A percentile compares a stretch with the other conserved stretches of the same genome.
These are phyloP conservation scores for Hemibagrus wyckioides DNA, from an alignment of 2,113 vertebrate species.

Conservation along the genomic window DNA sequence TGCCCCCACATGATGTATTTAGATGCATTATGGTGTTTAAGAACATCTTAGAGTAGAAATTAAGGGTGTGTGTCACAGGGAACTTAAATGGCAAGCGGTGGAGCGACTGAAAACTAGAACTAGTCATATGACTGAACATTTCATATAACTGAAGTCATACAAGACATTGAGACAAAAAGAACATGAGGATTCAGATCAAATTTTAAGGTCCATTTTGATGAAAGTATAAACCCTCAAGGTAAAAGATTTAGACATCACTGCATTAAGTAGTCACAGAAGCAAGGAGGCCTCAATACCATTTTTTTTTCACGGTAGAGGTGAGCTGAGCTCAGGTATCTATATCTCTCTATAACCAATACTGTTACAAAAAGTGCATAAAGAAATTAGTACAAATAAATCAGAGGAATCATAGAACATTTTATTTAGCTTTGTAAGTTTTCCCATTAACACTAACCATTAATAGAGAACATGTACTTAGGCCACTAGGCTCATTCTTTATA, in stretches of 20 bases:
- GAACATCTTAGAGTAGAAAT: background rate
- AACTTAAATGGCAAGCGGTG: background rate
- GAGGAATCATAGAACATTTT: background rate
- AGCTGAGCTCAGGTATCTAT: too few species aligned
- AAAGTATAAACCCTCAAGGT: too few species aligned
- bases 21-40: slow-evolving; percentile 12
- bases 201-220: background rate
- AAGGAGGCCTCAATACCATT: background rate
- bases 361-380: background rate
- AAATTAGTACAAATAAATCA: background rate
- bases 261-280: background rate
- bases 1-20: background rate
- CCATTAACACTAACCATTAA: background rate
- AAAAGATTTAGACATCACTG: background rate
- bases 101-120: background rate
- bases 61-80: background rate
- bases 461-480: background rate
- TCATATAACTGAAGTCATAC: background rate
- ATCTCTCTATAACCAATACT: background rate
- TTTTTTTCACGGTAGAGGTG: too few species aligned
- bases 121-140: background rate
- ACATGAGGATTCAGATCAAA: background rate
- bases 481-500: background rate
- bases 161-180: background rate
- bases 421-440: background rate